Evolutionary conservation across 2,888 invertebrate species (phyloP).

Genomic region (Himalopsyche kuldschensis): DNA sequence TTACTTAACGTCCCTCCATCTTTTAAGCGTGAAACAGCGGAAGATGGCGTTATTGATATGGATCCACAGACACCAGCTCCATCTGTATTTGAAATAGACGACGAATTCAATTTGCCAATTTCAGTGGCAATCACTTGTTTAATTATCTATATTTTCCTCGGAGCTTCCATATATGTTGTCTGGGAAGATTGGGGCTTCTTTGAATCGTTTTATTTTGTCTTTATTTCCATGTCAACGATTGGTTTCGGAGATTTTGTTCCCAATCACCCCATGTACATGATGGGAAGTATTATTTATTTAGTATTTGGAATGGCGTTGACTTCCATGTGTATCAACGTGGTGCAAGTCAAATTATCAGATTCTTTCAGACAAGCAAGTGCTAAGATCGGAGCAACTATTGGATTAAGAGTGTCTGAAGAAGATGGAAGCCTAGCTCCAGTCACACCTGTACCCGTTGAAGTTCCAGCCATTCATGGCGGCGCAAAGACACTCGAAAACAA

Average conservation of each 20-base stretch:
- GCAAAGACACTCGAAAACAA: conserved; percentile 35
- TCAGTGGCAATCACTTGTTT: conserved; percentile 84
- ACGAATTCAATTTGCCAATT: conserved; percentile 93
- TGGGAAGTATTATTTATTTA: conserved; percentile 89
- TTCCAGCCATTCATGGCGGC: conserved; percentile 52
- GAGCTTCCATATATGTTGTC: conserved; percentile 76
- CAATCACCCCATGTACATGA: conserved; percentile 84
- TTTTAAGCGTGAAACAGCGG: conserved; percentile 45
- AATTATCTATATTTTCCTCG: conserved; percentile 82
- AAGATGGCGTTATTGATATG: conserved; percentile 42
- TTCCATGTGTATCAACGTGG: conserved; percentile 96
- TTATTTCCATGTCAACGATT: conserved; percentile 95
- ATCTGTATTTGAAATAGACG: conserved; percentile 79
- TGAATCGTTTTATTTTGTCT: conserved; percentile 94
- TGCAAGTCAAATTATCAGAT: conserved; percentile 79
- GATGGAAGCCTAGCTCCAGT: conserved; percentile 60
- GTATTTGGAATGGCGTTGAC: conserved; percentile 93
- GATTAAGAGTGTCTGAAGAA: conserved; percentile 72
- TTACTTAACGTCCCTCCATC: conserved; percentile 43
- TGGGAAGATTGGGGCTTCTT: conserved; percentile 90
- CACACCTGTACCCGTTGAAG: conserved; percentile 53
- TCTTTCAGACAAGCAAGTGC: conserved; percentile 83
- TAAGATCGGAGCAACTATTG: conserved; percentile 83
- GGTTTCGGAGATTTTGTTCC: conserved; percentile 95
- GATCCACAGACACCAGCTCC: conserved; percentile 75